Evolutionary conservation across 2,888 invertebrate genomes (phyloP), one percentile per base, ranked within the genome.

Genomic region (Protonemura montana): DNA sequence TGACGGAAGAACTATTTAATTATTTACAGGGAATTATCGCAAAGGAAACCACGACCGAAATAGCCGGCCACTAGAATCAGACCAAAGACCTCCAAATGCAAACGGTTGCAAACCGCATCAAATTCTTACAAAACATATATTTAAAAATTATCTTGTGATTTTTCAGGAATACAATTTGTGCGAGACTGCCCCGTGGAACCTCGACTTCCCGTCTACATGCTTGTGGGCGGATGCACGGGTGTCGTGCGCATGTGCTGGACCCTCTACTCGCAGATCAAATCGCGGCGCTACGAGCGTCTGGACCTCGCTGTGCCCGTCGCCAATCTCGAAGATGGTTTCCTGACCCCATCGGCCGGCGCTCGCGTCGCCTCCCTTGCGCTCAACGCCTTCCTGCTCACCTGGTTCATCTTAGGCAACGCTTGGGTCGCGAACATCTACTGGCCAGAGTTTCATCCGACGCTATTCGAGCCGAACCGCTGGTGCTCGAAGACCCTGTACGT

Each of bases 181-280:
- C 93, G 95, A 27, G 96, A 96, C 90, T 97, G 97, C 89, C 97
- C 97, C 0, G 93, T 93, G 82, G 95, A 96, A 91, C 95, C 95
- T 0, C 93, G 95, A 87, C 94, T 97, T 88, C 96, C 97, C 0
- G 94, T 96, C 30, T 97, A 97, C 92, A 95, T 97, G 94, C 94
- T 97, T 87, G 96, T 96, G n/a, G 97, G 96, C 0, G 97, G 97
- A 0, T 94, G 94, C 13, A 93, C 95, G 16, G 96, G 96, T 0
- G 93, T 95, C 25, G 92, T 95, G 0, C 95, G 96, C 88, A 94
- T 96, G 90, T 93, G 94, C 86, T 94, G 95, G 94, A 91, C 94
- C 87, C 91, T 94, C 83, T 94, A 93, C 93, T 92, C 93, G 13
- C 95, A 95, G 91, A 92, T 95, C 0, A 94, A 94, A 86, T 93